Conservation (phyloP, 2,797 vertebrate species). For the Brotula barbata region DNA sequence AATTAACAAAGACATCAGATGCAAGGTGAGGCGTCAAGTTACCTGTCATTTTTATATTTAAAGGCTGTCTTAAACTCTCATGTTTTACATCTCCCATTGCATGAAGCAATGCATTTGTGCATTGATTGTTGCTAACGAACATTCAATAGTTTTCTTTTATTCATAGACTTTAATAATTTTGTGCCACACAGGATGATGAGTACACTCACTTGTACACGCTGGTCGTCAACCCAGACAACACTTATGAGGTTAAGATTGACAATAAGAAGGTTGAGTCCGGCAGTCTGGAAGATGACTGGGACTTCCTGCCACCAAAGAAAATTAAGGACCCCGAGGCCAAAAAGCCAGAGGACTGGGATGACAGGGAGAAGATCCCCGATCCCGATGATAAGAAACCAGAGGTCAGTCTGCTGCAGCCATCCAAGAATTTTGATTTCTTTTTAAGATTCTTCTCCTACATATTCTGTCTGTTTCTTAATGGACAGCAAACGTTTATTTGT, state of each 20-base stretch:
- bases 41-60: neutral
- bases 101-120: neutral
- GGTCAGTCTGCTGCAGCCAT: conserved; percentile 56
- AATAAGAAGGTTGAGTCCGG: conserved; percentile 85
- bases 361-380: conserved; percentile 82
- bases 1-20: conserved; percentile 87
- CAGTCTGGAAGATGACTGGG: conserved; percentile 85
- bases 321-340: conserved; percentile 83
- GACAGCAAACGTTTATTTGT: neutral
- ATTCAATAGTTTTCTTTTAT: neutral
- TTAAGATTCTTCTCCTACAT: too few relatives aligned
- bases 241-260: conserved; percentile 88
- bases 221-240: conserved; percentile 84
- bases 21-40: conserved; percentile 76
- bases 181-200: conserved; percentile 82
- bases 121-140: neutral
- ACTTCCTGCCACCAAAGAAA: conserved; percentile 83
- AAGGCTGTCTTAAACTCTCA: neutral
- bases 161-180: neutral
- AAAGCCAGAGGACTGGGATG: conserved; percentile 88
- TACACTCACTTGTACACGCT: conserved; percentile 86
- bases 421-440: neutral
- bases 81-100: neutral
- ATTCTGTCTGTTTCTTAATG: too few relatives aligned
- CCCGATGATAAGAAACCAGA: conserved; percentile 85